These are phyloP conservation scores for Pomacea canaliculata DNA, from an alignment of 2,888 invertebrate genomes.

Conservation along the genomic window DNA sequence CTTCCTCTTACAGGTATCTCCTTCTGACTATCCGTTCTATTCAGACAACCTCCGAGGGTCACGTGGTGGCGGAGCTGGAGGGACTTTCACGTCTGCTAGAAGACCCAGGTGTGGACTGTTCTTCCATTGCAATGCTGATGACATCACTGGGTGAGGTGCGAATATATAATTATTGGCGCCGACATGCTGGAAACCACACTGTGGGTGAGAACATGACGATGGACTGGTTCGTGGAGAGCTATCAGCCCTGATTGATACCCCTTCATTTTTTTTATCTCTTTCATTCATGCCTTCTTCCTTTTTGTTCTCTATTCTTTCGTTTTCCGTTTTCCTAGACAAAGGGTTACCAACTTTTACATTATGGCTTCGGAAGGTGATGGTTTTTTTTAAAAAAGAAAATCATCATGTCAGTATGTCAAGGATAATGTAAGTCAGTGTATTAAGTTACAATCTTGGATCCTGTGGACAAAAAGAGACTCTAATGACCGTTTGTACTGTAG, in stretches of 20 bases:
- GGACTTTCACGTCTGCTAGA: slow-evolving; percentile 9
- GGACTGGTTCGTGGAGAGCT: slow-evolving; percentile 14
- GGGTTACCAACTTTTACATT: neutral
- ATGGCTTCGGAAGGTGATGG: no score
- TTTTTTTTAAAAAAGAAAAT: no score
- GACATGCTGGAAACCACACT: neutral
- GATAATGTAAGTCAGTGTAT: no score
- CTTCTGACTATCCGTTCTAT: neutral
- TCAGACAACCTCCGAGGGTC: neutral
- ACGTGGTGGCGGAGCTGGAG: slow-evolving; percentile 4
- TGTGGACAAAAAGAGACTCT: no score
- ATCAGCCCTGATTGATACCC: neutral
- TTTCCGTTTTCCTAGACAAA: no score
- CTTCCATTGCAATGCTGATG: slow-evolving; percentile 5
- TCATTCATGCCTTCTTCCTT: neutral
- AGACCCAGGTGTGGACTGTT: neutral
- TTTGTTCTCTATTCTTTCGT: neutral
- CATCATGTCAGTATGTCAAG: no score
- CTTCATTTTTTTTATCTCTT: neutral
- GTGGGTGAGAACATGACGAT: neutral
- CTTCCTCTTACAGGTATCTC: neutral
- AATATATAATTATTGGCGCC: slow-evolving; percentile 3
- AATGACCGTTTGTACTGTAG: no score
- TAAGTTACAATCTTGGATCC: no score
- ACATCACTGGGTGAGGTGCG: slow-evolving; percentile 15